Evolutionary conservation across 2,113 vertebrate species (phyloP).

Genomic region (Pogonocichla stellata): DNA sequence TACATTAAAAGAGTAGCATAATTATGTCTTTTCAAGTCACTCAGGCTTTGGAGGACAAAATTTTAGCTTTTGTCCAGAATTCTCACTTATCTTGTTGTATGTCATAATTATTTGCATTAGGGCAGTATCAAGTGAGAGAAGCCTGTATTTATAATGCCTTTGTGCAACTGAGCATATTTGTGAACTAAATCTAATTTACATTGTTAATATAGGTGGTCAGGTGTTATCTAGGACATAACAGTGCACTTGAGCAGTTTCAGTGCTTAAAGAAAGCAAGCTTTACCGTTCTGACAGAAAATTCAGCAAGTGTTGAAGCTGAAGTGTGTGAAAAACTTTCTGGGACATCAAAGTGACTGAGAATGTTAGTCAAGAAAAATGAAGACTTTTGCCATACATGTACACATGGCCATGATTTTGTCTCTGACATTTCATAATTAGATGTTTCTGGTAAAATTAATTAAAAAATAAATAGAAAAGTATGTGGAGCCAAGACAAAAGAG

Average conservation of each 20-base stretch:
- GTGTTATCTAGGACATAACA: not conserved
- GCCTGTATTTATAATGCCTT: not conserved
- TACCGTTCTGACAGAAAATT: not conserved
- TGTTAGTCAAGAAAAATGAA: not conserved
- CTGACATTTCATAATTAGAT: accelerated
- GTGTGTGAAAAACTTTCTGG: not conserved
- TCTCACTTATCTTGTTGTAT: not conserved
- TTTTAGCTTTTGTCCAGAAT: not conserved
- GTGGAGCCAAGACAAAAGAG: not conserved
- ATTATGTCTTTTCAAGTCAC: not conserved
- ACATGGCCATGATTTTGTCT: not conserved
- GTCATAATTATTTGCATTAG: not conserved
- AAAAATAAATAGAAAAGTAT: not conserved
- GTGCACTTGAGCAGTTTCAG: not conserved
- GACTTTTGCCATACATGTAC: not conserved
- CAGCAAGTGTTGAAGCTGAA: not conserved
- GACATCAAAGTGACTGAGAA: not conserved
- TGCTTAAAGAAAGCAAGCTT: not conserved
- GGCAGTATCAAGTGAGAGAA: not conserved
- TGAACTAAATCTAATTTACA: not conserved
- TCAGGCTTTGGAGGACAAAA: slow-evolving; percentile 1
- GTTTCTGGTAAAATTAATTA: not conserved
- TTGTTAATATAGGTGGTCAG: not conserved
- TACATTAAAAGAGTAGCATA: not conserved
- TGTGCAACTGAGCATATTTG: not conserved